Percentiles rank a stretch among this genome's conserved stretches.
phyloP scores from a whole-genome alignment of 1,140 invertebrate genomes.

The Lycorma delicatula region DNA sequence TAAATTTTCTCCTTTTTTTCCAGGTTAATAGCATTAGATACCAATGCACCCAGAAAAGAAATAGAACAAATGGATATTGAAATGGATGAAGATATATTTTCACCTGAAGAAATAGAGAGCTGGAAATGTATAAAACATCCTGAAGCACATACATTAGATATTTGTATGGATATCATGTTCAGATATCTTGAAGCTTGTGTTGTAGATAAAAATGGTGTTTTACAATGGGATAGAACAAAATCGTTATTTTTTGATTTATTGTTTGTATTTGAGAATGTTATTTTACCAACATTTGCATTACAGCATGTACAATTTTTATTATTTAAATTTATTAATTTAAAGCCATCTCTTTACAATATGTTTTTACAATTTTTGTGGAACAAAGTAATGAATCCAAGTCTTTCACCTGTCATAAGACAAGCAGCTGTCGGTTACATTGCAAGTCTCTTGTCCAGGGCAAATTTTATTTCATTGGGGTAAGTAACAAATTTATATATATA shows the following conservation, averaged over 20 bases:
- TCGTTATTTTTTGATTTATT: constrained; percentile 25
- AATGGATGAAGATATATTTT: constrained; percentile 39
- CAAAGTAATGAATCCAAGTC: constrained; percentile 57
- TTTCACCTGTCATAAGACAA: constrained; percentile 55
- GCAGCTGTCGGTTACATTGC: constrained; percentile 62
- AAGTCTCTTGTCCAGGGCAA: constrained; percentile 61
- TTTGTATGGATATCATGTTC: constrained; percentile 52
- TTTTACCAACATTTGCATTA: constrained; percentile 62
- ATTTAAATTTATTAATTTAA: constrained; percentile 64
- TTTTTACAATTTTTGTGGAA: constrained; percentile 68
- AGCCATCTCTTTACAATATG: constrained; percentile 50
- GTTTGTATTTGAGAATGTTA: constrained; percentile 56
- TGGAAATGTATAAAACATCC: constrained; percentile 35
- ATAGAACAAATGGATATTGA: constrained; percentile 40
- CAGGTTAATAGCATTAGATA: constrained; percentile 59
- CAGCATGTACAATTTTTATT: constrained; percentile 71
- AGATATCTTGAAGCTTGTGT: constrained; percentile 47
- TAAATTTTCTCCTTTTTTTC: no score
- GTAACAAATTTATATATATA: constrained; percentile 14
- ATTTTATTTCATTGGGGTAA: constrained; percentile 57
- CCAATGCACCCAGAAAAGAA: constrained; percentile 48
- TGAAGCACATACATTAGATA: constrained; percentile 51
- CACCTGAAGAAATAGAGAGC: constrained; percentile 41
- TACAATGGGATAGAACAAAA: constrained; percentile 38
- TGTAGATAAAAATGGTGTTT: constrained; percentile 24